Conservation (phyloP, 2,888 invertebrate genomes). For the Sisyra nigra region DNA sequence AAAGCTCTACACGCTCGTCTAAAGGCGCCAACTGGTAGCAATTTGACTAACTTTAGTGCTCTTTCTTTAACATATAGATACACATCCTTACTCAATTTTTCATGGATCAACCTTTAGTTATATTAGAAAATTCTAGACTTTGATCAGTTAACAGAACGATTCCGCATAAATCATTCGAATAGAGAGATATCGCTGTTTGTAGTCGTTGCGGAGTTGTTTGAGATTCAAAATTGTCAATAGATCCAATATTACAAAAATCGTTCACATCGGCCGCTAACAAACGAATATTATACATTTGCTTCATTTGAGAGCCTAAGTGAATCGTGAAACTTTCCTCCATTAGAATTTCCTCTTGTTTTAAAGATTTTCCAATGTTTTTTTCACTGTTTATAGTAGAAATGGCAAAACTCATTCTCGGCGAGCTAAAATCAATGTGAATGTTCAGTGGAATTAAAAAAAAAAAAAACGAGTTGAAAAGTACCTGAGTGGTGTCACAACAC, state of each 20-base stretch:
- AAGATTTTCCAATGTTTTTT: slow-evolving; percentile 23
- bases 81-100: too few relatives aligned
- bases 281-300: slow-evolving; percentile 95
- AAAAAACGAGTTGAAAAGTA: too few relatives aligned
- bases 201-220: slow-evolving; percentile 62
- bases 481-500: neutral
- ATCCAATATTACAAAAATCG: slow-evolving; percentile 49
- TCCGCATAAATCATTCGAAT: slow-evolving; percentile 80
- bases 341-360: slow-evolving; percentile 20
- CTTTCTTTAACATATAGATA: too few relatives aligned
- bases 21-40: too few relatives aligned
- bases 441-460: too few relatives aligned
- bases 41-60: too few relatives aligned
- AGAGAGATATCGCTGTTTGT: slow-evolving; percentile 86
- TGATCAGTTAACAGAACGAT: slow-evolving; percentile 65
- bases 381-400: slow-evolving; percentile 14
- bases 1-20: too few relatives aligned
- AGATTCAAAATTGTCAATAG: slow-evolving; percentile 21
- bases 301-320: slow-evolving; percentile 92
- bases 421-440: slow-evolving; percentile 6
- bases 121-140: slow-evolving; percentile 23
- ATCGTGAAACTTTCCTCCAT: slow-evolving; percentile 96
- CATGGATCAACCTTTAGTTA: slow-evolving; percentile 21
- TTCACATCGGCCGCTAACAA: slow-evolving; percentile 73
- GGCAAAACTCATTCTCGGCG: slow-evolving; percentile 12